Percentiles rank a stretch among this genome's conserved stretches.
These are phyloP conservation scores for Neosilurus hyrtlii DNA, from an alignment of 2,797 vertebrate genomes.

Conservation along the genomic window DNA sequence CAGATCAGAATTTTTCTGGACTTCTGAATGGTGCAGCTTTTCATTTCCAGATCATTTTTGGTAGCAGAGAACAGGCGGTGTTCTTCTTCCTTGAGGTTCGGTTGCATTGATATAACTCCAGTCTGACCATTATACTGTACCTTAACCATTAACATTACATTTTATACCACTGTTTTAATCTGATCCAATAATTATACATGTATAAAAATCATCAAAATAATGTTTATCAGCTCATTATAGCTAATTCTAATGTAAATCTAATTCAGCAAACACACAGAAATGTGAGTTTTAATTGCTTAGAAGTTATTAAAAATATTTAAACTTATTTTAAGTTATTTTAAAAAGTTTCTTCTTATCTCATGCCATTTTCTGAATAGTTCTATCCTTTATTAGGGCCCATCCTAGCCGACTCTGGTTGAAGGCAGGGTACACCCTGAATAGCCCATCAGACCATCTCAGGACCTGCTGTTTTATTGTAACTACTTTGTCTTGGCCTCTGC, in stretches of 20 bases:
- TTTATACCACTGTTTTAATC: not conserved
- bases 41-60: not conserved
- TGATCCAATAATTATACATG: not conserved
- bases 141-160: not conserved
- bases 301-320: too few species aligned
- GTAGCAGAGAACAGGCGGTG: not conserved
- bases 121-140: not conserved
- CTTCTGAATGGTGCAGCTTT: not conserved
- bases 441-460: too few species aligned
- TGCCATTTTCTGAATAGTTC: too few species aligned
- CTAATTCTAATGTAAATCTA: not conserved
- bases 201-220: not conserved
- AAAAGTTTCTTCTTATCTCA: too few species aligned
- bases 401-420: too few species aligned
- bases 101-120: not conserved
- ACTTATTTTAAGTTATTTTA: too few species aligned
- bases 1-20: not conserved
- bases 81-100: not conserved
- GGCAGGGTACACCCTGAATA: too few species aligned
- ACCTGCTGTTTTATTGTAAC: too few species aligned
- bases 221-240: not conserved
- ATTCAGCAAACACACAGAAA: not conserved
- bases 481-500: not conserved
- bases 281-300: not conserved
- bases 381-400: too few species aligned